Evolutionary conservation across 1,140 invertebrate species (phyloP), one percentile per base, ranked within the genome.

Genomic region (Portunus trituberculatus): DNA sequence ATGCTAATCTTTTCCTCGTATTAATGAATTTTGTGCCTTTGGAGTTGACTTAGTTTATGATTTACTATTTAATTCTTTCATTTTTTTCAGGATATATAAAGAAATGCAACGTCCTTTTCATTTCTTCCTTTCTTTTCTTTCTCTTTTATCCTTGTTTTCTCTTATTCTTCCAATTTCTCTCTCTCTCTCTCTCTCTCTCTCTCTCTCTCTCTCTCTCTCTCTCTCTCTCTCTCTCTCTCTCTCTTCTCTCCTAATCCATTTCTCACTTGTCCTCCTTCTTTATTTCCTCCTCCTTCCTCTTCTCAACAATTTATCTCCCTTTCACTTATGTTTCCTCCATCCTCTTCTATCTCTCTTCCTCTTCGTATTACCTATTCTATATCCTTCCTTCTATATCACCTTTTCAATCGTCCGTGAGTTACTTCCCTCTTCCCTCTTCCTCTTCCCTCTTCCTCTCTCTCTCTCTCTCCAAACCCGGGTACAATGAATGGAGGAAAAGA

Each of bases 371-470:
- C 32, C 32, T 8, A 88, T 16, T 20, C 20, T 88, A 6, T 3
- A 25, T 29, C 28, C 84, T 86, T 86, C 84, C 84, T 39, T 86
- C 32, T 86, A 86, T 86, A 86, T 86, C 32, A 16, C 8, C 84
- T 86, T n/a, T 6, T 6, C 12, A 7, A 39, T 14, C n/a, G 12
- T 28, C 20, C 52, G 10, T 20, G 52, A 10, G 10, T 59, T 59
- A 16, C 52, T 59, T 59, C 12, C 8, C 20, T 59, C 20, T 20
- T 10, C 12, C 52, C 8, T 10, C 12, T 10, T 59, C 20, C 12
- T 10, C 8, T 10, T 59, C 20, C 1, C 52, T 59, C 20, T 59
- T 10, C 12, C 52, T 20, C 20, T 20, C 12, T 59, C 20, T 59
- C 20, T 12, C 10, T 59, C 52, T 20, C 52, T 10, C 39, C 52